Evolutionary conservation across 2,888 invertebrate genomes (phyloP), one percentile per base, ranked within the genome.

Genomic region (Rotaria socialis): DNA sequence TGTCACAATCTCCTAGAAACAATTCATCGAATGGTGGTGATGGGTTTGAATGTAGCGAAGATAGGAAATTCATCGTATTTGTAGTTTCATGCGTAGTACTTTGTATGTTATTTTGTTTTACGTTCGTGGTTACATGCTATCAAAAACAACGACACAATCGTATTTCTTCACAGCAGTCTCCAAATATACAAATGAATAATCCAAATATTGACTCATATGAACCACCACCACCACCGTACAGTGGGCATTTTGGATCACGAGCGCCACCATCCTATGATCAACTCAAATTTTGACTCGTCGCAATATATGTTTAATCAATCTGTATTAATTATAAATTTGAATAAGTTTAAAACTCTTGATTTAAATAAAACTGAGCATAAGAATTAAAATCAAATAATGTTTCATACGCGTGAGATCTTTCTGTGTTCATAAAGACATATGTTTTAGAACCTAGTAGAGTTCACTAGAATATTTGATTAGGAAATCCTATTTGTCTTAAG

Each of bases 21-120:
- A 35, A 6, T 16, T 19, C 11, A 16, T 16, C 19, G 10, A 3
- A 7, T 2, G 16, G 16, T 35, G 2, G 1, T 7, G 6, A 16
- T 19, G 19, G 14, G 3, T 5, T 0, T 16, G 16, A 3, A 67
- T 6, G 35, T 27, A 0, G 2, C 24, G 1, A 2, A 4, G 24
- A 8, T 67, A 11, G 0, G 16, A 16, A 5, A 14, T 35, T 19
- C 11, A 19, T 67, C 6, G 0, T 67, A 14, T 19, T 67, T 5
- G 16, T 41, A 19, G 14, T 41, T 35, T 7, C 35, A 35, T 19
- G 35, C 7, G 4, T 4, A 27, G 2, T 27, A 11, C 11, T 67
- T 19, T 35, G 10, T 41, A 2, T 67, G 1, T 6, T 67, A 35
- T 0, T 67, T 35, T 67, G 27, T 67, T 16, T 67, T 35, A 3